Percentiles rank a stretch among this genome's conserved stretches.
phyloP scores from a whole-genome alignment of 2,797 vertebrate species.

The Hoplostethus atlanticus region DNA sequence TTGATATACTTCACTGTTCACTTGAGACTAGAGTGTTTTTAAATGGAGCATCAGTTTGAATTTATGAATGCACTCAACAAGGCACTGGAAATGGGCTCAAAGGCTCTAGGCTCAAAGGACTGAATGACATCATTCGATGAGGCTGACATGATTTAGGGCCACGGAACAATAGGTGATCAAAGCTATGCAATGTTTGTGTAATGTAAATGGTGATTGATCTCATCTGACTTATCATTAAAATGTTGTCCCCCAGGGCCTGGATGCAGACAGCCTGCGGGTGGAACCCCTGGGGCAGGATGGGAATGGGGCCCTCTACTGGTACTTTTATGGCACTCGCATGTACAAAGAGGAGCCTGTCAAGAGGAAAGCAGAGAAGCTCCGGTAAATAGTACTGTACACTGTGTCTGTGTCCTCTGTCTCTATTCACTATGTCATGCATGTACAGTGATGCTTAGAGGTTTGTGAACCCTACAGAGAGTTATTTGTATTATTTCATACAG shows the following conservation, averaged over 20 bases:
- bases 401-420: not conserved
- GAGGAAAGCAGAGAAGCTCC: constrained; percentile 70
- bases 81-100: constrained; percentile 1
- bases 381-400: constrained; percentile 72
- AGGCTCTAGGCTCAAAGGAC: constrained; percentile 26
- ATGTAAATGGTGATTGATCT: no score
- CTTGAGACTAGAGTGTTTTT: not conserved
- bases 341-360: constrained; percentile 93
- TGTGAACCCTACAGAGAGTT: no score
- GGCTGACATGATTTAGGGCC: not conserved
- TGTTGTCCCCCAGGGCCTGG: constrained; percentile 87
- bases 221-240: constrained; percentile 2
- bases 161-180: not conserved
- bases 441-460: no score
- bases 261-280: constrained; percentile 95
- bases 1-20: constrained; percentile 9
- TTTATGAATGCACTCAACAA: constrained; percentile 25
- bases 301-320: constrained; percentile 96
- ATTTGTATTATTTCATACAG: no score
- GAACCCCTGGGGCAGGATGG: constrained; percentile 96
- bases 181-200: not conserved
- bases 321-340: constrained; percentile 97
- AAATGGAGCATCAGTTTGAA: constrained; percentile 10
- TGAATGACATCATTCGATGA: constrained; percentile 40
- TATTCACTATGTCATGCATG: not conserved